Percentiles rank a stretch among this genome's conserved stretches.
Evolutionary conservation across 2,888 invertebrate species (phyloP).

Genomic region (Brenthis ino): DNA sequence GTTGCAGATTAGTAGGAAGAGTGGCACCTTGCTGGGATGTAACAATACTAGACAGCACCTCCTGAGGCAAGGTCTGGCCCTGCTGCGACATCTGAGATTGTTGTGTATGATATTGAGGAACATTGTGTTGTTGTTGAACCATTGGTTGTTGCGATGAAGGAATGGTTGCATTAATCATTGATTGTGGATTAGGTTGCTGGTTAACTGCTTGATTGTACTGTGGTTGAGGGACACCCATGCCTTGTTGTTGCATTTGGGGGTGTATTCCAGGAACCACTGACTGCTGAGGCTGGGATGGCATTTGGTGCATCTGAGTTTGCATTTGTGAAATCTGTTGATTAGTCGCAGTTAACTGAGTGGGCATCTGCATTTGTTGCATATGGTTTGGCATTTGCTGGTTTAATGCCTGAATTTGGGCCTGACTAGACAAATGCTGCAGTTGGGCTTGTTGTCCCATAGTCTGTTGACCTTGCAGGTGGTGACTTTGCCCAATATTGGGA

Average conservation of each 20-base stretch:
- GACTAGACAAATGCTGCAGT: constrained; percentile 76
- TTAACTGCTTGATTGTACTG: constrained; percentile 79
- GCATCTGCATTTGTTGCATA: constrained; percentile 80
- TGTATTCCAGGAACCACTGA: constrained; percentile 78
- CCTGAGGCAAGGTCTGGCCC: constrained; percentile 76
- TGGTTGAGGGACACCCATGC: constrained; percentile 76
- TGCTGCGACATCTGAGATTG: constrained; percentile 76
- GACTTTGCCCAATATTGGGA: constrained; percentile 71
- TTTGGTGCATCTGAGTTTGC: constrained; percentile 78
- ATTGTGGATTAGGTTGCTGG: constrained; percentile 72
- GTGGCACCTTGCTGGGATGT: constrained; percentile 78
- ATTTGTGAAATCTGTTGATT: constrained; percentile 79
- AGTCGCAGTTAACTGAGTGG: constrained; percentile 67
- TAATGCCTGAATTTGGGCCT: constrained; percentile 78
- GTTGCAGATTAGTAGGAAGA: constrained; percentile 71
- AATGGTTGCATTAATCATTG: constrained; percentile 74
- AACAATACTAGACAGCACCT: constrained; percentile 76
- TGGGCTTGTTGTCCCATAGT: constrained; percentile 76
- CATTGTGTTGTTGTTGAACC: constrained; percentile 77
- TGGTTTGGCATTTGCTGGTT: constrained; percentile 82
- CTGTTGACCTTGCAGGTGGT: constrained; percentile 76
- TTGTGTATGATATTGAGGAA: constrained; percentile 78
- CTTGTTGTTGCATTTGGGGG: constrained; percentile 76
- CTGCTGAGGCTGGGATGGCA: constrained; percentile 77
- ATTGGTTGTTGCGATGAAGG: constrained; percentile 75